phyloP scores from a whole-genome alignment of 2,113 vertebrate genomes.

The Sorex fumeus region DNA sequence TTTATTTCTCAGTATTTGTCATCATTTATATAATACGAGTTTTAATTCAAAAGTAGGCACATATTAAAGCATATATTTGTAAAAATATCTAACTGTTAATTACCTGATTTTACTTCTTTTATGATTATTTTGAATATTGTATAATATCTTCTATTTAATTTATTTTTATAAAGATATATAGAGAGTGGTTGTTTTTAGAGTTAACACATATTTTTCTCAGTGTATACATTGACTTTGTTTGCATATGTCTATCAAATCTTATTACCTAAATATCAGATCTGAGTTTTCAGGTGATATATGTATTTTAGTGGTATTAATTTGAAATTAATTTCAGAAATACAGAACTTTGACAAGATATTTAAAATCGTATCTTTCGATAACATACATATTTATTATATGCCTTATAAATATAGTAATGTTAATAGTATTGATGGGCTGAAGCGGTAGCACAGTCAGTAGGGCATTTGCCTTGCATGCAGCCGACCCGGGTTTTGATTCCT shows the following conservation, averaged over 20 bases:
- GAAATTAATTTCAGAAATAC: too few relatives aligned
- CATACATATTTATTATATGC: too few relatives aligned
- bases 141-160: not conserved
- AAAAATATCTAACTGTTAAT: conserved; percentile 33
- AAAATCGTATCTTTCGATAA: too few relatives aligned
- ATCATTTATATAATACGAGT: conserved; percentile 47
- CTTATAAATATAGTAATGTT: too few relatives aligned
- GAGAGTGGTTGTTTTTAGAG: not conserved
- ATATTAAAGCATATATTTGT: conserved; percentile 26
- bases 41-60: conserved; percentile 31
- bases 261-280: not conserved
- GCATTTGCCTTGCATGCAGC: too few relatives aligned
- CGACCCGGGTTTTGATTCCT: too few relatives aligned
- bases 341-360: too few relatives aligned
- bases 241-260: not conserved
- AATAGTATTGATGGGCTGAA: too few relatives aligned
- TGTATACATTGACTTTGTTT: not conserved
- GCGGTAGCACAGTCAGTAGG: too few relatives aligned
- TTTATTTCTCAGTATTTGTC: conserved; percentile 62
- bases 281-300: not conserved
- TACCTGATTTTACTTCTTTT: not conserved
- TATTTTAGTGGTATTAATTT: too few relatives aligned
- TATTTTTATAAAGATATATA: not conserved
- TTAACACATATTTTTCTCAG: not conserved
- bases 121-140: not conserved